These are phyloP conservation scores for Fragum sueziense DNA, from an alignment of 2,888 invertebrate genomes.

Conservation along the genomic window DNA sequence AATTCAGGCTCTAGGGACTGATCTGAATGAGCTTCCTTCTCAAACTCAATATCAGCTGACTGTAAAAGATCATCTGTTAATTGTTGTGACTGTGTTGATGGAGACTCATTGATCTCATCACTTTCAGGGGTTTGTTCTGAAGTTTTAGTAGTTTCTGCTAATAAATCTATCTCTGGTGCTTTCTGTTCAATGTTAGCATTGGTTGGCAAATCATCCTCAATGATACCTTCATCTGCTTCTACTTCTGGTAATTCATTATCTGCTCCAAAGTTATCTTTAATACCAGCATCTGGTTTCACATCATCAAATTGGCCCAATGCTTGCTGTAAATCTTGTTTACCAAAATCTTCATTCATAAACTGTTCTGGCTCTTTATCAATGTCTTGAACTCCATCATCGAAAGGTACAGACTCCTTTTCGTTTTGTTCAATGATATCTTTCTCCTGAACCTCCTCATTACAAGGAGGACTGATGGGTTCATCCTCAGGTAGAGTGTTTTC, in stretches of 20 bases:
- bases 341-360: not conserved
- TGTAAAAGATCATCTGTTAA: not conserved
- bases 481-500: constrained; percentile 53
- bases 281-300: not conserved
- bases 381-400: not conserved
- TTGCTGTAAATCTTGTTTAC: not conserved
- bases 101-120: constrained; percentile 4
- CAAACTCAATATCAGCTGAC: constrained; percentile 16
- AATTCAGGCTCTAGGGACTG: constrained; percentile 23
- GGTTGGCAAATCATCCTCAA: not conserved
- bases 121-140: not conserved
- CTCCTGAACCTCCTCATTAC: constrained; percentile 35
- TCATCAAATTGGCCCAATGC: not conserved
- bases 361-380: not conserved
- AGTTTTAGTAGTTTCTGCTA: not conserved
- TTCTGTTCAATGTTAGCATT: not conserved
- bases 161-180: not conserved
- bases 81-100: constrained; percentile 4
- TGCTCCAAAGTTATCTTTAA: not conserved
- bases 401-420: constrained; percentile 32
- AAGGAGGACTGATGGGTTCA: constrained; percentile 20
- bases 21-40: constrained; percentile 19
- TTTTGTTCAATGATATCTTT: constrained; percentile 52
- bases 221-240: not conserved
- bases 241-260: not conserved